phyloP scores from a whole-genome alignment of 2,113 vertebrate genomes.

The Sander vitreus region DNA sequence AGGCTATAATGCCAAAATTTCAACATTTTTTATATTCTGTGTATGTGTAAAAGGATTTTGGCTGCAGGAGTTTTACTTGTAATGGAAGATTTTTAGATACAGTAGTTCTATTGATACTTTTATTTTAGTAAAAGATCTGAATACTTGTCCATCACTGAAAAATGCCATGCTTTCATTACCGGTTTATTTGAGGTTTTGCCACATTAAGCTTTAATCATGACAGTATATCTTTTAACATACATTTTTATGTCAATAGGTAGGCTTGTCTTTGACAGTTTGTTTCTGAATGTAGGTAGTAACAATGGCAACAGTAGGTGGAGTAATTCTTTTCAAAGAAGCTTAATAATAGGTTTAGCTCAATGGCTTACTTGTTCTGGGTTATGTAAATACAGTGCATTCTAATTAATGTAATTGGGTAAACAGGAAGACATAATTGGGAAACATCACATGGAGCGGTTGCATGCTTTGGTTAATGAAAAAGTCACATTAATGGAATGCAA shows the following conservation, averaged over 20 bases:
- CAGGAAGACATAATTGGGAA: slow-evolving; percentile 67
- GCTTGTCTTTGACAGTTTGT: not conserved
- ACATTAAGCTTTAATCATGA: slow-evolving; percentile 1
- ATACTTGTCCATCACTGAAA: not conserved
- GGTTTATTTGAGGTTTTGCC: not conserved
- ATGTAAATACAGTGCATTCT: slow-evolving; percentile 72
- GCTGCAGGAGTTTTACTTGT: not conserved
- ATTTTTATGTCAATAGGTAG: not conserved
- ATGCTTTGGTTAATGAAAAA: slow-evolving; percentile 51
- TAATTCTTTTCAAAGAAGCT: slow-evolving; percentile 69
- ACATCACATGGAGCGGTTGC: slow-evolving; percentile 36
- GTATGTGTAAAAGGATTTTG: not conserved
- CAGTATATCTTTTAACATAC: not conserved
- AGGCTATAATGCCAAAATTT: too few species aligned
- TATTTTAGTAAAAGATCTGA: not conserved
- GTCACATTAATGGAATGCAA: slow-evolving; percentile 39
- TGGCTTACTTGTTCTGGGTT: slow-evolving; percentile 72
- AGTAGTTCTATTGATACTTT: not conserved
- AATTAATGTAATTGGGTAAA: slow-evolving; percentile 78
- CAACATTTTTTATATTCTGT: too few species aligned
- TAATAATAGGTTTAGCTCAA: slow-evolving; percentile 67
- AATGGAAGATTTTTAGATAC: not conserved
- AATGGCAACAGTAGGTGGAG: slow-evolving; percentile 54
- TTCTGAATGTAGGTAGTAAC: slow-evolving; percentile 32
- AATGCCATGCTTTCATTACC: not conserved